These are phyloP conservation scores for Pteria penguin DNA, from an alignment of 2,888 invertebrate genomes.

Conservation along the genomic window DNA sequence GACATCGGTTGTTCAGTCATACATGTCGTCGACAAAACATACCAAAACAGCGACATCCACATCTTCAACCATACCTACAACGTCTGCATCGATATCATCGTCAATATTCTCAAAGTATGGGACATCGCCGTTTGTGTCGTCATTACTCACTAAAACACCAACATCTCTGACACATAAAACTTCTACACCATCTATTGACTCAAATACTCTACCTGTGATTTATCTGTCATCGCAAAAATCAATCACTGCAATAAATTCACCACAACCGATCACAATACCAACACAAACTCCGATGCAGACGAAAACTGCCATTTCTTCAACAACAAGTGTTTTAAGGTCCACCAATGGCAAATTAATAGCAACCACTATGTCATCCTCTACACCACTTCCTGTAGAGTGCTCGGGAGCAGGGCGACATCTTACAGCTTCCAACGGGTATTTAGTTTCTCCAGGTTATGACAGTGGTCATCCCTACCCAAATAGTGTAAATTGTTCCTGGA, in stretches of 20 bases:
- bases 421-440: not conserved
- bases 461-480: constrained; percentile 42
- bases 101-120: not conserved
- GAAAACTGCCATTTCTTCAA: not conserved
- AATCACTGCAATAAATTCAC: no score
- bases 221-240: no score
- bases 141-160: not conserved
- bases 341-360: not conserved
- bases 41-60: not conserved
- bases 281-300: not conserved
- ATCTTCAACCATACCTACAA: not conserved
- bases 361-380: not conserved
- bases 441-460: constrained; percentile 50
- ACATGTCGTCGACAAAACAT: no score
- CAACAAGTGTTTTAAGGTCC: not conserved
- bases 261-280: not conserved
- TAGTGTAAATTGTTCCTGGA: constrained; percentile 48
- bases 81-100: not conserved
- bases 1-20: no score
- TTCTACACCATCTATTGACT: no score
- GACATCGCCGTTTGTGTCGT: not conserved
- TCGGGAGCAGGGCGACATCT: not conserved
- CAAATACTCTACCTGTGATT: no score
- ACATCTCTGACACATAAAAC: not conserved
- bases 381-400: not conserved